Percentiles rank a stretch among this genome's conserved stretches.
Evolutionary conservation across 2,797 vertebrate species (phyloP).

Genomic region (Eulemur coronatus): DNA sequence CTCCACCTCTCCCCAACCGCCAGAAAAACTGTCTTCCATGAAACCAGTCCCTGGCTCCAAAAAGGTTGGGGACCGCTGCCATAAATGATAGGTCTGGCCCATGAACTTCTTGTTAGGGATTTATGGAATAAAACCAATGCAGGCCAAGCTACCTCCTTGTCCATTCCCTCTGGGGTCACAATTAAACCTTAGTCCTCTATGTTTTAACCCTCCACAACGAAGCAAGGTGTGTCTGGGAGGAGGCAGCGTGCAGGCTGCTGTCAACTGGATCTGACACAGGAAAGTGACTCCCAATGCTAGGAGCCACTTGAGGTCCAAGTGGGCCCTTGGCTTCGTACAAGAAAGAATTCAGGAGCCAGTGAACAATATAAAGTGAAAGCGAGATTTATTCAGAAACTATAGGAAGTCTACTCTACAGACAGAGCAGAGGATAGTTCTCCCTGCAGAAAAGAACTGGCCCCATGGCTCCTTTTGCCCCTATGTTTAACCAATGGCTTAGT

Average conservation of each 20-base stretch:
- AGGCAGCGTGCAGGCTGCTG: background rate
- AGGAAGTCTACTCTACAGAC: no score
- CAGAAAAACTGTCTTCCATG: no score
- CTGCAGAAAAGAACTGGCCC: no score
- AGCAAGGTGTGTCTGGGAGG: background rate
- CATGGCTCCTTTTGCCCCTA: background rate
- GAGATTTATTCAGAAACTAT: no score
- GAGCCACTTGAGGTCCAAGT: background rate
- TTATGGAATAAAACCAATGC: background rate
- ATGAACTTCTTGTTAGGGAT: background rate
- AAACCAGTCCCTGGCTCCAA: no score
- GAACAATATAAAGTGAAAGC: background rate
- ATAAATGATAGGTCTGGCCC: background rate
- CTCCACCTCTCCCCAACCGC: no score
- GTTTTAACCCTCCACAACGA: background rate
- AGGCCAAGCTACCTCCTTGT: background rate
- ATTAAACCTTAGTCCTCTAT: background rate
- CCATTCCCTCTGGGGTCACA: no score
- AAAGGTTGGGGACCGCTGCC: background rate
- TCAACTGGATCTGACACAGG: background rate
- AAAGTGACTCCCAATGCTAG: background rate
- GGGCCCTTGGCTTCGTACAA: background rate
- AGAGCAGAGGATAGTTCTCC: no score
- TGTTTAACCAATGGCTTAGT: background rate
- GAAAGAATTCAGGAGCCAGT: background rate